Conservation (phyloP, 2,888 invertebrate species). For the Rhagophthalmus giganteus region DNA sequence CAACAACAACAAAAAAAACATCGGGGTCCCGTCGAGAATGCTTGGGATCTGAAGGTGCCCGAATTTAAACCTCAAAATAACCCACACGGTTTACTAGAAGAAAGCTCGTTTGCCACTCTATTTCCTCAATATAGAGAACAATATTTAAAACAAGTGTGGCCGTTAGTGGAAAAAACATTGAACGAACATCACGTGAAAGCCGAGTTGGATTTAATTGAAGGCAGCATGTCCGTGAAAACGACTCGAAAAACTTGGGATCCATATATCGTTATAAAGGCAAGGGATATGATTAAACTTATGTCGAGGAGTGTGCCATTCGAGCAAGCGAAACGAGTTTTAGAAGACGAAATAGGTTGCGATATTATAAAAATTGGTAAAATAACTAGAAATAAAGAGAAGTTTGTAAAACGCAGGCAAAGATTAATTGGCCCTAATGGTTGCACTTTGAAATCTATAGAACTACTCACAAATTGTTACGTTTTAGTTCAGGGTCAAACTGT, state of each 20-base stretch:
- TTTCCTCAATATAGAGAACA: constrained; percentile 98
- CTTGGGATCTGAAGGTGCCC: constrained; percentile 85
- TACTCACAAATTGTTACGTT: constrained; percentile 95
- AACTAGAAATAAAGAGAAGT: constrained; percentile 89
- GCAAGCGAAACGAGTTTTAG: constrained; percentile 83
- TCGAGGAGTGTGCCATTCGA: constrained; percentile 96
- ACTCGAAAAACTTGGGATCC: constrained; percentile 99
- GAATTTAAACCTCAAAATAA: constrained; percentile 88
- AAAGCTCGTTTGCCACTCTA: constrained; percentile 94
- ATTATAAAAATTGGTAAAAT: constrained; percentile 94
- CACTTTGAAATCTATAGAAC: constrained; percentile 94
- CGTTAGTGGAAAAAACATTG: constrained; percentile 85
- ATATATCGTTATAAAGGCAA: constrained; percentile 91
- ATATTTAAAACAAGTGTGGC: constrained; percentile 94
- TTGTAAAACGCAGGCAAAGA: constrained; percentile 91
- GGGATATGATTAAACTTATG: constrained; percentile 93
- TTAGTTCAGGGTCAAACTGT: constrained; percentile 98
- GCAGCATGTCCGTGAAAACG: constrained; percentile 92
- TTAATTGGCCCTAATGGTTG: constrained; percentile 98
- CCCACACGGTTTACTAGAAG: constrained; percentile 83
- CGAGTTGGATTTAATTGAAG: constrained; percentile 89
- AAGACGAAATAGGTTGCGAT: constrained; percentile 92
- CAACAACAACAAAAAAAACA: constrained; percentile 48
- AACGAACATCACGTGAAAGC: constrained; percentile 78
- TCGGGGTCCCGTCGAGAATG: constrained; percentile 74